Evolutionary conservation across 2,888 invertebrate genomes (phyloP), one percentile per base, ranked within the genome.

Genomic region (Caenorhabditis macrosperma): DNA sequence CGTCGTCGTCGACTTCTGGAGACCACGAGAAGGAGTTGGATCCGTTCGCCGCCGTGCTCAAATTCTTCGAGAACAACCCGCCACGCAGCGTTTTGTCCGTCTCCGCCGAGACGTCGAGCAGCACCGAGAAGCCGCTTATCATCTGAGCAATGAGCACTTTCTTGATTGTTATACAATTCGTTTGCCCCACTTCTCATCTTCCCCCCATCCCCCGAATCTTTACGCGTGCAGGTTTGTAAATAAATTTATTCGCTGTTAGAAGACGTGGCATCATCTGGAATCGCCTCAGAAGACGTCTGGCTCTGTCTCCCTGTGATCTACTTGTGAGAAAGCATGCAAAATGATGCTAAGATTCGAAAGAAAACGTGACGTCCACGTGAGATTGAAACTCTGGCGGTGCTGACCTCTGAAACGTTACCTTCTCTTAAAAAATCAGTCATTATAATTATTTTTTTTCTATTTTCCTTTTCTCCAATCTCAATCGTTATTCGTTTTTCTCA

Each of bases 11-110:
- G 3, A 66, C 61, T 17, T 67, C 66, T 1, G 67, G 35, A 1
- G 69, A 68, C 60, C 75, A 68, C 54, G 78, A 81, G 54, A 75
- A 67, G 35, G 83, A 83, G 67, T 50, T 77, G 44, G 83, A 83
- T 35, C 82, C 82, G 35, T 77, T 83, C n/a, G 80, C 82, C 9
- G 79, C 82, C 10, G 81, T 83, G 24, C 68, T 83, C 46, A 83
- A 78, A 46, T 82, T 68, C 41, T 74, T 79, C 52, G 72, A 78
- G 67, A 72, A 60, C 52, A 75, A 66, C 48, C 74, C 74, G 28
- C 64, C 74, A 52, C 57, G 59, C 33, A 57, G 30, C 28, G 55
- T 54, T 6, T 22, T 57, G 7, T 54, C 33, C 10, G 38, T 38
- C 12, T 38, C 38, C 12, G 9, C 38, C 15, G 38, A 38, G 2